Base-by-base conservation (phyloP, 2,888 invertebrate species). In the Eudemis profundana region DNA sequence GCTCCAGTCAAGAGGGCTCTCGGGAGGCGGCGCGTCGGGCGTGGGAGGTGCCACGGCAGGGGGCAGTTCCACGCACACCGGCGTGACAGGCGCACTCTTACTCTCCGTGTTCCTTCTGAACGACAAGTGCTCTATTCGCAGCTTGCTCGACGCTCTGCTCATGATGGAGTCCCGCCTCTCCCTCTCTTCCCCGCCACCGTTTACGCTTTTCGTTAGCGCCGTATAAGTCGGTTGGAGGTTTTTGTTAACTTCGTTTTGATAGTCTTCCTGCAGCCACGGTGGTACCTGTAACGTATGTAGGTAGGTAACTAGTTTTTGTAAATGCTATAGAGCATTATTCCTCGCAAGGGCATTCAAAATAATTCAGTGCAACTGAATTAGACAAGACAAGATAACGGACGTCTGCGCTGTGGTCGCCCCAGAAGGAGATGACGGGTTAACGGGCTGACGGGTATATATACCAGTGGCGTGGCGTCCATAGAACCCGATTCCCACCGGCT, bases 231-330 rank as follows among this genome's bases (percentile, higher is more conserved):
- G 93, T 71, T 88, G 91, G 23, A 84, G 85, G 81, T 89, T 93
- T 78, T 89, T 93, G 84, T 84, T 93, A 70, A 90, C 93, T 69
- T 91, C 92, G 64, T 82, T 85, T 64, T 90, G 90, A 72, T 91
- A 92, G 82, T 96, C 95, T 66, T 95, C 94, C 81, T 95, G 94
- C 23, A 96, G 93, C 95, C 96, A 96, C 54, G 95, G 94, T 15
- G 96, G 96, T 65, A 96, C 95, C 96, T 96, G 81, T 4, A 66
- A 64, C 10, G 12, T 27, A n/a, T 21, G 8, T 4, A 1, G 40
- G 3, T 33, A 10, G 8, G 15, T 75, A 69, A 15, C 17, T 49
- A 5, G 17, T 12, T 46, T 36, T 4, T 15, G 14, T 56, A n/a
- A n/a, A n/a, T n/a, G n/a, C n/a, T n/a, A n/a, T n/a, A n/a, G n/a